Evolutionary conservation across 2,797 vertebrate genomes (phyloP), one percentile per base, ranked within the genome.

Genomic region (Molossus molossus): DNA sequence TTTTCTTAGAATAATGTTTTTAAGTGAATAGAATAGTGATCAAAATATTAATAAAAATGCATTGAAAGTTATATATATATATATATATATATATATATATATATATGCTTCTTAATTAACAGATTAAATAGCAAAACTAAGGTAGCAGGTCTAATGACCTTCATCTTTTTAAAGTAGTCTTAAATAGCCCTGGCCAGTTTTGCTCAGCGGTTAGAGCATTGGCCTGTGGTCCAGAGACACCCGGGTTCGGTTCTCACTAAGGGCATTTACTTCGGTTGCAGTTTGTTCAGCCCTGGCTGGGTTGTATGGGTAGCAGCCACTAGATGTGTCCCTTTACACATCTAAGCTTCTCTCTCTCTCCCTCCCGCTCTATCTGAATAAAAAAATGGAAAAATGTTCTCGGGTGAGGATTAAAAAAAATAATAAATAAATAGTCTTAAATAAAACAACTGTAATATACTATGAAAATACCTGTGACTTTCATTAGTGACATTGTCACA

Each of bases 1-100:
- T 55, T 86, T 94, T 91, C 64, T 91, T 21, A 91, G 75, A 79
- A 48, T 10, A 45, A 45, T 27, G 12, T 64, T 90, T 80, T 80
- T 48, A 81, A 79, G 27, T 64, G 29, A 86, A 37, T 57, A 80
- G 29, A 37, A 73, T 29, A 58, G 1, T 65, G 29, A 76, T 64
- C 20, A 86, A 80, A 91, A 72, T 57, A 79, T 55, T 45, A 45
- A 45, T 45, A 45, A 45, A 45, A 45, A 45, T 45, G 40, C 40
- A 45, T 45, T 45, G 40, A 45, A 45, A 45, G 40, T 45, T 3
- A 45, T 45, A 45, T 45, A 33, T 33, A 5, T 65, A 8, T 33
- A 33, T 33, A 33, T 33, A 33, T 33, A 33, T 33, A 33, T 33
- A 33, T 33, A 33, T 33, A 33, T 33, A 33, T 5, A 45, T 45